Evolutionary conservation across 2,797 vertebrate species (phyloP), one percentile per base, ranked within the genome.

Genomic region (Astyanax mexicanus): DNA sequence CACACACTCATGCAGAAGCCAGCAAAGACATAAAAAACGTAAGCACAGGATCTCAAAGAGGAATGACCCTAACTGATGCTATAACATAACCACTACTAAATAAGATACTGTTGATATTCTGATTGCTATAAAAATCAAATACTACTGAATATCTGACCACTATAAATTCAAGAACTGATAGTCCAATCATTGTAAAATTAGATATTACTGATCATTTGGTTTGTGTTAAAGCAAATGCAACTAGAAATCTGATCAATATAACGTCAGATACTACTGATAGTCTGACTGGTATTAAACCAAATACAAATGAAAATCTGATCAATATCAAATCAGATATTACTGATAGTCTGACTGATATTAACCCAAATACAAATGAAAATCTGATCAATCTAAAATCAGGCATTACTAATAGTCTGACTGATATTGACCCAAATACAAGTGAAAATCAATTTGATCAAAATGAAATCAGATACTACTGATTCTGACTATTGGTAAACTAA

Each of bases 1-100:
- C 67, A 69, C 40, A 77, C 67, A 67, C 68, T 44, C n/a, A 25
- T 12, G 2, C 37, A 69, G 70, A 80, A 40, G 37, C 82, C 27
- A 9, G 3, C 15, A 51, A 32, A 32, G 47, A 76, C 37, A 21
- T 35, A 40, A 15, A 11, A 32, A 4, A 32, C 40, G 23, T 61
- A 15, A 47, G 32, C 62, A 27, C 52, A 74, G 68, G 67, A 10
- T 37, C 55, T 37, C 69, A 37, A 49, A 23, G 8, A 67, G 21
- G 1, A 1, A 17, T 45, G 45, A 72, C 35, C 23, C 57, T 7
- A 45, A 3, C 9, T 70, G 44, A 55, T 37, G 64, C 72, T 42
- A 57, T 17, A 13, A 47, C 42, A 57, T 17, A 13, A 47, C 32
- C 49, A 45, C 6, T 32, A 5, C 32, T 32, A 32, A 32, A 2